Conservation (phyloP, 2,113 vertebrate genomes). For the Thomomys bottae region DNA sequence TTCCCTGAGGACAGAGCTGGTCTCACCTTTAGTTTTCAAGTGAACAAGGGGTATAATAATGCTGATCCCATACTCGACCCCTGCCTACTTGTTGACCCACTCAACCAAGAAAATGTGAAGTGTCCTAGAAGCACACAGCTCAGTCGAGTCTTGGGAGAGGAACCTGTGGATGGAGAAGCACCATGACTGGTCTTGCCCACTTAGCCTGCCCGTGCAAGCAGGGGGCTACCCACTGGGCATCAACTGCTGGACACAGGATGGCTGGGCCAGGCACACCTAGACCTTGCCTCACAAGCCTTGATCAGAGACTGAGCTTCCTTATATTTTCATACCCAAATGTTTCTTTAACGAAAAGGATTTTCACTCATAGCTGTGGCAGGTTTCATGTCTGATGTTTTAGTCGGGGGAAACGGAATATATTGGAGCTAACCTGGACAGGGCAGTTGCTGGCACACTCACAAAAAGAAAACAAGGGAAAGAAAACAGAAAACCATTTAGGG, state of each 20-base stretch:
- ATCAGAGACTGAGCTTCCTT: background rate
- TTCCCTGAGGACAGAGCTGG: background rate
- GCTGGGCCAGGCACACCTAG: fast-evolving
- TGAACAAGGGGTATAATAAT: background rate
- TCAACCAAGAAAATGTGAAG: fast-evolving
- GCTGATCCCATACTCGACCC: fast-evolving
- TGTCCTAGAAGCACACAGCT: fast-evolving
- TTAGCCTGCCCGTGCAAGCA: fast-evolving
- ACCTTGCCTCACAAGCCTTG: no score
- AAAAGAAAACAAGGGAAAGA: background rate
- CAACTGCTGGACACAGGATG: no score
- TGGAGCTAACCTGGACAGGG: fast-evolving
- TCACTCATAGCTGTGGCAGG: no score
- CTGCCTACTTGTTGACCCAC: background rate
- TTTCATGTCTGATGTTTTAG: background rate
- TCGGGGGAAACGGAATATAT: background rate
- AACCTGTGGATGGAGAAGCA: fast-evolving
- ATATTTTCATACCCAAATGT: fast-evolving
- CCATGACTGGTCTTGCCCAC: background rate
- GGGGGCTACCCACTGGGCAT: fast-evolving
- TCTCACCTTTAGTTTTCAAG: background rate
- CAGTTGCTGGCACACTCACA: background rate
- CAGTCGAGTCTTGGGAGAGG: background rate
- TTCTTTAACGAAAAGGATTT: background rate
- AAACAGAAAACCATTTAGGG: background rate